phyloP scores from a whole-genome alignment of 2,797 vertebrate species.

The Galaxias olidus region DNA sequence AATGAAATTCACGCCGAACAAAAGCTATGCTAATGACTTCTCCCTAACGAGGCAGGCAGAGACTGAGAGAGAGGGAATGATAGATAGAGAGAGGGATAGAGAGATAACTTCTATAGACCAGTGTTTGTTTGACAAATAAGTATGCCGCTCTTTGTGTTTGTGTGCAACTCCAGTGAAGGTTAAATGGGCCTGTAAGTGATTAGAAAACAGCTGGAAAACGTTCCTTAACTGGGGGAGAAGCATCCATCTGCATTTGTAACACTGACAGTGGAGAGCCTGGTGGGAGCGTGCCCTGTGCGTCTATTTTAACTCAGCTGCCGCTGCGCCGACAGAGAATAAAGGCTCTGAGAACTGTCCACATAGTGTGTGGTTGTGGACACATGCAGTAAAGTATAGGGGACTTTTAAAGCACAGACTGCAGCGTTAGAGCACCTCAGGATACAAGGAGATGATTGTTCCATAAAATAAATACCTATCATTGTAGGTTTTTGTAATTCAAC shows the following conservation, averaged over 20 bases:
- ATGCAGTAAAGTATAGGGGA: too few species aligned
- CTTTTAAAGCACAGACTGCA: too few species aligned
- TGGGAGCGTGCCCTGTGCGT: constrained; percentile 5
- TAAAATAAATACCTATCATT: too few species aligned
- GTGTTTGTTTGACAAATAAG: constrained; percentile 75
- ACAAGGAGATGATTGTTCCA: too few species aligned
- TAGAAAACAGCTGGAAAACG: constrained; percentile 31
- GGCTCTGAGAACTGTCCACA: too few species aligned
- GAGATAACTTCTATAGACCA: constrained; percentile 41
- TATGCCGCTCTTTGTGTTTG: constrained; percentile 57
- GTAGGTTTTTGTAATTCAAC: too few species aligned
- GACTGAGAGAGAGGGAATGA: constrained; percentile 39
- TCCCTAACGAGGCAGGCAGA: constrained; percentile 68
- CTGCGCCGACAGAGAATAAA: not conserved
- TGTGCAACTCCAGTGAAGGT: constrained; percentile 66
- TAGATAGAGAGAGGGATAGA: constrained; percentile 31
- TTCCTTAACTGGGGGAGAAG: constrained; percentile 33
- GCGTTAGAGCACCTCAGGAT: too few species aligned
- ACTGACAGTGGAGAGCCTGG: constrained; percentile 26
- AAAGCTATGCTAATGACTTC: constrained; percentile 77
- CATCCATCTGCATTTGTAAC: constrained; percentile 46
- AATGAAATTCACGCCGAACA: constrained; percentile 81
- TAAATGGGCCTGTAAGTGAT: constrained; percentile 66
- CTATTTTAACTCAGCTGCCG: not conserved
- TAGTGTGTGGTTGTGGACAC: too few species aligned